Base-by-base conservation (phyloP, 2,888 invertebrate species). In the Pammene fasciana region DNA sequence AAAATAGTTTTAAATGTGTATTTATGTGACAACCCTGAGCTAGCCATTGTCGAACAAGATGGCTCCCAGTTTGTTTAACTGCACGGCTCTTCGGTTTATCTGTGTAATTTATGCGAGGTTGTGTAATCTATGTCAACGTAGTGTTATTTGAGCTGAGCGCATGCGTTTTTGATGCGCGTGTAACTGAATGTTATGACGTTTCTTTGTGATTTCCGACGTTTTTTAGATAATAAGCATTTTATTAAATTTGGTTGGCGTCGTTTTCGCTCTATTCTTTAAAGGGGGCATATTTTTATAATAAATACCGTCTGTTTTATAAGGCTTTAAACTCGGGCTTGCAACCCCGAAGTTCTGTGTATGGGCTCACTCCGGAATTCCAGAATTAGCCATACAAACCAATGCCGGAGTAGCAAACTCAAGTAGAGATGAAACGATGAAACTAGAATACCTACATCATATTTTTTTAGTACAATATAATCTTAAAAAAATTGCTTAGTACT, bases 61-160 rank as follows among this genome's bases (percentile, higher is more conserved):
- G 71, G 64, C 67, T 67, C 55, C 65, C 55, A 56, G 41, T 65
- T 65, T 60, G 43, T 68, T 68, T 60, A 68, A 65, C 64, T 60
- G 64, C 46, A 54, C 50, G 48, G 56, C 61, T 61, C 16, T 56
- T 62, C 13, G 43, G 64, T 68, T 50, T 68, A 62, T 64, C 57
- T 68, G 50, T 68, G 67, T 67, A 26, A 55, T 62, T 62, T 67
- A 62, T 61, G 70, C 70, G 52, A 60, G 65, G 70, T 59, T 65
- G 65, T 36, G 59, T 45, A 48, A 70, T 65, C 13, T 60, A 36
- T 54, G 70, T 64, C 56, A 48, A 43, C 36, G 43, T 52, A 34
- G 43, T 14, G 56, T 50, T 67, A 50, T 38, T 10, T 45, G 13
- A 61, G 26, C 46, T 45, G 9, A 9, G 11, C 41, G 43, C 55